A percentile compares a stretch with the other conserved stretches of the same genome.
These are phyloP conservation scores for Arizona elegans DNA, from an alignment of 2,113 vertebrate genomes.

Conservation along the genomic window DNA sequence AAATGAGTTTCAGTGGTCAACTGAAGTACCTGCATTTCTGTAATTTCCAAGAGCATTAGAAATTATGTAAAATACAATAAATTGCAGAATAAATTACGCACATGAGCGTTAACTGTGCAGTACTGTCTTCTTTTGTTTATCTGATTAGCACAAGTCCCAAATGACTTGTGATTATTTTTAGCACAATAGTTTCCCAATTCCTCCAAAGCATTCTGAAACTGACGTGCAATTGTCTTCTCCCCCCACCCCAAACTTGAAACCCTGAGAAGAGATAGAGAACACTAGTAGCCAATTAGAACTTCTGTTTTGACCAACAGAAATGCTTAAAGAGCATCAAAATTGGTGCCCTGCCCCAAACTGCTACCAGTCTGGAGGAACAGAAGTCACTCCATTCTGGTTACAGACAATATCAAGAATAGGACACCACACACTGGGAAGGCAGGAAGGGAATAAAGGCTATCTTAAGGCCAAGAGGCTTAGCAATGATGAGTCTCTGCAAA, in stretches of 20 bases:
- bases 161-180: not conserved
- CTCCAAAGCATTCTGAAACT: not conserved
- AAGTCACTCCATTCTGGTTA: not conserved
- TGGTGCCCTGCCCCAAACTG: not conserved
- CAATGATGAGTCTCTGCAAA: not conserved
- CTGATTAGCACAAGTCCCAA: not conserved
- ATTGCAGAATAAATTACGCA: not conserved
- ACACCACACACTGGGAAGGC: not conserved
- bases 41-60: not conserved
- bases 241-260: not conserved
- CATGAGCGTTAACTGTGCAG: not conserved
- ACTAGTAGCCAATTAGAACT: not conserved
- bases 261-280: not conserved
- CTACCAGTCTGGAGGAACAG: not conserved
- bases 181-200: not conserved
- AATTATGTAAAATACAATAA: not conserved
- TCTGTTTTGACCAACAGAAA: not conserved
- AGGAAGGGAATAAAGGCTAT: not conserved
- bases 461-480: not conserved
- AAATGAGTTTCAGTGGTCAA: not conserved
- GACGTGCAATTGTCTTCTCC: not conserved
- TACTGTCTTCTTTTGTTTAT: not conserved
- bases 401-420: no score
- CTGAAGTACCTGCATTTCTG: not conserved
- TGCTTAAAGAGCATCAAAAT: not conserved